Conservation (phyloP, 2,113 vertebrate species). For the Miniopterus natalensis region DNA sequence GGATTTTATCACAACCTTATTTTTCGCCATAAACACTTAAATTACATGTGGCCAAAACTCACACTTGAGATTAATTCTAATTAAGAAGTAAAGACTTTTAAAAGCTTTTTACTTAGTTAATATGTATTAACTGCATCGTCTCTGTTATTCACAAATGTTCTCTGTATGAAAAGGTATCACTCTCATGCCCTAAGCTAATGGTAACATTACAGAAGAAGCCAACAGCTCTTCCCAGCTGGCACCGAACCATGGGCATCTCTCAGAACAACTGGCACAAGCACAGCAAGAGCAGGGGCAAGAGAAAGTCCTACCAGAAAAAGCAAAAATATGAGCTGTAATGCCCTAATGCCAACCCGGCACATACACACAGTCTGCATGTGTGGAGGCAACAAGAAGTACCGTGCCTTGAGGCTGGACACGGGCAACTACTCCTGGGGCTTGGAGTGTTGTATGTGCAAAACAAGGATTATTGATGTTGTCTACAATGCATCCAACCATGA, state of each 20-base stretch:
- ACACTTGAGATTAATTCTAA: constrained; percentile 16
- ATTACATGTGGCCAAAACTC: neutral
- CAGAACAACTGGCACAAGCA: neutral
- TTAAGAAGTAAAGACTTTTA: neutral
- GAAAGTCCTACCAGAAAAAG: neutral
- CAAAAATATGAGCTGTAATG: neutral
- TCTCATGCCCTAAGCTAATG: neutral
- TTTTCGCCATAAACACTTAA: constrained; percentile 33
- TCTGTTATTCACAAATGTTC: neutral
- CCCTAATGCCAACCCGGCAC: accelerated
- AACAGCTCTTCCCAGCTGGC: neutral
- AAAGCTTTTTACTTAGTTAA: constrained; percentile 8
- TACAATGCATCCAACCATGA: neutral
- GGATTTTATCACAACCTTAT: neutral
- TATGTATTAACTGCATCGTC: neutral
- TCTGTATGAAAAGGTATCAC: neutral
- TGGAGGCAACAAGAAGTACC: neutral
- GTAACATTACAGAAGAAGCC: neutral
- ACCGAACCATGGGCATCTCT: neutral
- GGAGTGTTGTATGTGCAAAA: no score
- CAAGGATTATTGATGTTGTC: neutral
- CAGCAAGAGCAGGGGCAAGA: neutral
- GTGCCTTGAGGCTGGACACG: accelerated
- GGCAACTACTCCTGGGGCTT: neutral
- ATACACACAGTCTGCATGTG: neutral